Conservation (phyloP, 2,113 vertebrate genomes). For the Pygoscelis adeliae region DNA sequence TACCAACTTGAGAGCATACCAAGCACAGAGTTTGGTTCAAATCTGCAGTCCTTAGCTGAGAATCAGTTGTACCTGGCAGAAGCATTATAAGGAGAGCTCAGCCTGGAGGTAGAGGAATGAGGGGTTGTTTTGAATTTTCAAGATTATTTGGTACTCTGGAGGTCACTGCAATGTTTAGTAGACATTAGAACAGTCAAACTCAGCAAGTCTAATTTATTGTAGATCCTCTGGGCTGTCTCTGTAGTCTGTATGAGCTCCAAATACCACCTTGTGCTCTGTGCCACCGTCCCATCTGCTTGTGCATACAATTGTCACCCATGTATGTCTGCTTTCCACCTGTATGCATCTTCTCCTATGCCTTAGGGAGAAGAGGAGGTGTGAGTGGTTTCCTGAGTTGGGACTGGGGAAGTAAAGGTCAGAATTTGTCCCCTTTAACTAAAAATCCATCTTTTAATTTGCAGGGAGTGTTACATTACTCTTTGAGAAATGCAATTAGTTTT, state of each 20-base stretch:
- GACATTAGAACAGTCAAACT: not conserved
- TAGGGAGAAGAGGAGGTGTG: not conserved
- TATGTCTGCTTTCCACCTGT: not conserved
- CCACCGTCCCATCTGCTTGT: not conserved
- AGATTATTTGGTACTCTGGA: not conserved
- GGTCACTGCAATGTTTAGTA: not conserved
- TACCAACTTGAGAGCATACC: not conserved
- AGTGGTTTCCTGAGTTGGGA: not conserved
- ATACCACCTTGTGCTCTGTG: not conserved
- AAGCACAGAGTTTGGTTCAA: not conserved
- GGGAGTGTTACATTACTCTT: not conserved
- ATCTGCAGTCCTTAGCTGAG: not conserved
- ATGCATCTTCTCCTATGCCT: not conserved
- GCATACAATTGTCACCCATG: not conserved
- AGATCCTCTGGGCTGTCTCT: not conserved
- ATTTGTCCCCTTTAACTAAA: not conserved
- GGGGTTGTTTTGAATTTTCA: not conserved
- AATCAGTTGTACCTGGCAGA: not conserved
- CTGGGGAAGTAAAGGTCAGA: not conserved
- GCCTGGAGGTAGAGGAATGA: not conserved
- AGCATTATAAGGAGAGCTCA: not conserved
- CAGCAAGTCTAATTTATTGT: not conserved
- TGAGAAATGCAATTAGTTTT: not conserved
- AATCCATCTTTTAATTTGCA: not conserved
- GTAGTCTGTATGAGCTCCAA: not conserved